Evolutionary conservation across 2,888 invertebrate species (phyloP), one percentile per base, ranked within the genome.

Genomic region (Unio delphinus): DNA sequence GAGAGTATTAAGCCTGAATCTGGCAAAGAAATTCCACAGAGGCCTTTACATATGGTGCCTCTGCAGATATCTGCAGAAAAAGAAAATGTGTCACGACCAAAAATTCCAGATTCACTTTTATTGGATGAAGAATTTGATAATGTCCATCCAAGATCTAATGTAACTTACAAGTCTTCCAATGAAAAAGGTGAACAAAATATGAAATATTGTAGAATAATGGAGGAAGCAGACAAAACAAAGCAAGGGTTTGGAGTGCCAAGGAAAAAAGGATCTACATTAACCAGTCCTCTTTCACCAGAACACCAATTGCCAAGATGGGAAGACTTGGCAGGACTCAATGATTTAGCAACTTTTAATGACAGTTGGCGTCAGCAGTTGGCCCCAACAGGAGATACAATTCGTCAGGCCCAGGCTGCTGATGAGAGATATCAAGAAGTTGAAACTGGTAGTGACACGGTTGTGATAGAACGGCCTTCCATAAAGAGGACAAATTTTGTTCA

Each of bases 241-340:
- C 45, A 45, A 45, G 45, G 45, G 45, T 45, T 45, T 45, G 45
- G 45, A 45, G 45, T 45, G 3, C 45, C 45, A 45, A 67, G 59
- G 55, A 75, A 71, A 62, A 69, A 60, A 58, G 60, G 66, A 28
- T 68, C 70, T 59, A n/a, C 57, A 20, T 73, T 77, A 18, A 70
- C 78, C n/a, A 81, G 81, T 74, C 81, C 81, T 17, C 58, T 80
- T 57, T 81, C 81, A 59, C 81, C 81, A 55, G 72, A 80, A 59
- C 80, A 81, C 65, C 78, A 76, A 56, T 78, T 80, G 61, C 81
- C 81, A 54, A 69, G 81, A 26, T 81, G 81, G 81, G 81, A 81
- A 67, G 81, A 81, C 68, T 67, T 81, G 26, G 81, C 81, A 20
- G 77, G 81, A 6, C 63, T 81, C n/a, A 81, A 81, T 75, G 80